Base-by-base conservation (phyloP, 2,797 vertebrate genomes). In the Natrix natrix region DNA sequence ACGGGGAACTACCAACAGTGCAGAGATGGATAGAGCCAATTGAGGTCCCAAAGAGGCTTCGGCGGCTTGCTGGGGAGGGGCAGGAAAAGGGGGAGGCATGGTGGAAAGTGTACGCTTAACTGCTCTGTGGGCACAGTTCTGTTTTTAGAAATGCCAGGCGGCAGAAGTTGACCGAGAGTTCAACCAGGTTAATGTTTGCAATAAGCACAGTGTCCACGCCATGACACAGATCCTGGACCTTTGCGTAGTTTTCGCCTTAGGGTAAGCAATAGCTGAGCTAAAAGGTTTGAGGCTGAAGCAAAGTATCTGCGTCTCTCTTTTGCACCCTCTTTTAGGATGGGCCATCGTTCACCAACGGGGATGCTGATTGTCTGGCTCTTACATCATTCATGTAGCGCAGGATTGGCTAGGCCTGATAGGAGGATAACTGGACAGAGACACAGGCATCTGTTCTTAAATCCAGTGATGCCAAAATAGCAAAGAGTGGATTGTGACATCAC, bases 1-100 rank as follows among this genome's bases (percentile, higher is more conserved):
- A 99, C 99, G 97, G 99, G 99, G 93, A 99, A 99, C 97, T 99
- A 99, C 95, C 96, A 99, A 96, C 98, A 99, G 95, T 99, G 99
- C 94, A 97, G 99, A 96, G 98, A 99, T 83, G 99, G 99, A 2
- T 99, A 96, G 98, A 61, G 26, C 93, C 59, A 20, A 0, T 60
- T 63, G 90, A 94, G 83, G 59, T 93, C 92, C 92, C 59, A 87
- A 90, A 78, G 93, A 93, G 95, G 96, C 96, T 95, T 96, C 97
- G 91, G 52, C 93, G 92, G 92, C 95, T 96, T 61, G 37, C 91
- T 88, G 93, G 96, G 63, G 63, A 83, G 37, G 91, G 87, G 83
- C 4, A 63, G 56, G 48, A 63, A 12, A 56, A 32, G 91, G 87
- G 48, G 16, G 52, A 88, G 57, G 3, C 3, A 63, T 43, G 96